A percentile compares a stretch with the other conserved stretches of the same genome.
Evolutionary conservation across 2,113 vertebrate genomes (phyloP).

Genomic region (Poeciliopsis retropinna): DNA sequence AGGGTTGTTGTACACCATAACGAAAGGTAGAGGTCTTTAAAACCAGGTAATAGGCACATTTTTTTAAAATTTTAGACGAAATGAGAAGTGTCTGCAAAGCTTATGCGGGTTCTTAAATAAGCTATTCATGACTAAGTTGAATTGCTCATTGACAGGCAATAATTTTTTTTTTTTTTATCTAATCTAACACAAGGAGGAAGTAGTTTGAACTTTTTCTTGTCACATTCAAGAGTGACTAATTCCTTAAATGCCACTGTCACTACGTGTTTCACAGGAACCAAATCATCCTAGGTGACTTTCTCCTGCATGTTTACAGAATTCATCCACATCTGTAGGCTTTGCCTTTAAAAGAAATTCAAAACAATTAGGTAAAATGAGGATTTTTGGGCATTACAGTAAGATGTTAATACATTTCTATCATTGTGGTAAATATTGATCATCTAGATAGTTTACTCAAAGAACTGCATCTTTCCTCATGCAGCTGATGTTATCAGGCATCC

Average conservation of each 20-base stretch:
- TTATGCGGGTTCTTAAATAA: not conserved
- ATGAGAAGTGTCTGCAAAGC: not conserved
- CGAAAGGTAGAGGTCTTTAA: no score
- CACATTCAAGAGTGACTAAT: slow-evolving; percentile 16
- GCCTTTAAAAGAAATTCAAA: not conserved
- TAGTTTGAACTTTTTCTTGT: not conserved
- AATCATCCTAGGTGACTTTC: not conserved
- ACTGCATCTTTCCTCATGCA: not conserved
- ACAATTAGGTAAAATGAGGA: not conserved
- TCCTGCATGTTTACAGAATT: not conserved
- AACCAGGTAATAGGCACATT: not conserved
- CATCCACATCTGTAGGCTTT: not conserved
- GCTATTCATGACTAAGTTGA: not conserved
- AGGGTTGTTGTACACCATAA: no score
- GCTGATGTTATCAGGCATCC: not conserved
- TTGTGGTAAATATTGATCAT: not conserved
- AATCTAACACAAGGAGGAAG: slow-evolving; percentile 1
- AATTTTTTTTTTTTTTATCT: not conserved
- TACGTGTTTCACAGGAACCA: not conserved
- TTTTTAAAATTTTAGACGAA: not conserved
- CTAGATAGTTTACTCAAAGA: not conserved
- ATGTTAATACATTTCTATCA: not conserved
- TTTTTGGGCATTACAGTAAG: not conserved
- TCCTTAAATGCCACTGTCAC: slow-evolving; percentile 6
- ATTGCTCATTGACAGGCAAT: not conserved